Conservation (phyloP, 1,140 invertebrate species). For the Hycleus phaleratus region DNA sequence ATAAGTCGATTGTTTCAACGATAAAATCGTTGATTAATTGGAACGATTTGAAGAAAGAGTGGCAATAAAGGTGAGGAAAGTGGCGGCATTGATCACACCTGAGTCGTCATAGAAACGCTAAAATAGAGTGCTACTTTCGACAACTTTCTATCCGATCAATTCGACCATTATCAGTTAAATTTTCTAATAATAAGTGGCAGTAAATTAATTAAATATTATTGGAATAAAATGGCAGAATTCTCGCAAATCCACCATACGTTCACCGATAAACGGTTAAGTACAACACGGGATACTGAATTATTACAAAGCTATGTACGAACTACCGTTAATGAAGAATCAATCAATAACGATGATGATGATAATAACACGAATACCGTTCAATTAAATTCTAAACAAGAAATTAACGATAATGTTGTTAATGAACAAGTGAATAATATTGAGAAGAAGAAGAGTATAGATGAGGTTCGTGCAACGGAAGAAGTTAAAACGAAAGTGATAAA, state of each 20-base stretch:
- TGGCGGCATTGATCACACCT: constrained; percentile 29
- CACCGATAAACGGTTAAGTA: constrained; percentile 41
- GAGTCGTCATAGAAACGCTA: constrained; percentile 25
- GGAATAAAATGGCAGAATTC: constrained; percentile 2
- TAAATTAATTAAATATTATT: too few species aligned
- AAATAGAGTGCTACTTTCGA: constrained; percentile 26
- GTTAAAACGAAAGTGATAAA: constrained; percentile 44
- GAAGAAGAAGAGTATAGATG: constrained; percentile 11
- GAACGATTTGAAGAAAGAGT: neutral
- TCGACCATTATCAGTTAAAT: too few species aligned
- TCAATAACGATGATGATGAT: constrained; percentile 16
- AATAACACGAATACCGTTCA: constrained; percentile 9
- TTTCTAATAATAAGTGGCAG: too few species aligned
- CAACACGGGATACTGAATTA: constrained; percentile 61
- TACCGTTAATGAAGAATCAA: constrained; percentile 41
- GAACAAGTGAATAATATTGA: constrained; percentile 15
- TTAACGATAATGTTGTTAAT: constrained; percentile 29
- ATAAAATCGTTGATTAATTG: too few species aligned
- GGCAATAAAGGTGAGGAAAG: constrained; percentile 5
- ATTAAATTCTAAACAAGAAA: constrained; percentile 7
- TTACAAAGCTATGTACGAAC: constrained; percentile 67
- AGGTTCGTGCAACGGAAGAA: constrained; percentile 36
- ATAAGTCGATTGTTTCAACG: too few species aligned
- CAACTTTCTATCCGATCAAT: constrained; percentile 1
- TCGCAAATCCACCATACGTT: neutral